phyloP scores from a whole-genome alignment of 2,888 invertebrate species.

The Nasonia oneida region DNA sequence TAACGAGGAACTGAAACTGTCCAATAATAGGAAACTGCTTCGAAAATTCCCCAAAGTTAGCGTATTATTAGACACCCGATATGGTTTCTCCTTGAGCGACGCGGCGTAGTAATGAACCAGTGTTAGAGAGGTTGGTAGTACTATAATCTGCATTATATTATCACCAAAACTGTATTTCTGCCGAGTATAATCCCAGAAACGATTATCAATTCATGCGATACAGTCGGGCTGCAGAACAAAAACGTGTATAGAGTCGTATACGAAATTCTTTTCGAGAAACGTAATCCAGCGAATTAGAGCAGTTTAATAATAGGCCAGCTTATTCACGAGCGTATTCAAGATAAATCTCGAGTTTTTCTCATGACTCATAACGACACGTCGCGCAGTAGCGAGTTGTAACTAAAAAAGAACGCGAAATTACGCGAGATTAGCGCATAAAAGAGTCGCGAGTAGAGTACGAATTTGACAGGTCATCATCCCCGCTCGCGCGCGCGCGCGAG shows the following conservation, averaged over 20 bases:
- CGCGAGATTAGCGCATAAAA: not conserved
- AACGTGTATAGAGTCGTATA: too few species aligned
- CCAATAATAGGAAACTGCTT: not conserved
- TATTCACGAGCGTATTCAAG: not conserved
- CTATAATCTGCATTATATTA: not conserved
- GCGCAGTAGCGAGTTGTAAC: not conserved
- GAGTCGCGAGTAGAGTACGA: not conserved
- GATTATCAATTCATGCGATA: not conserved
- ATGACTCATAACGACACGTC: not conserved
- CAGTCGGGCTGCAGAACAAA: too few species aligned
- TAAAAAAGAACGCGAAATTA: not conserved
- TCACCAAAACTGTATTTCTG: not conserved
- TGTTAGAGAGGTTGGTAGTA: too few species aligned
- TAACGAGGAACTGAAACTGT: not conserved
- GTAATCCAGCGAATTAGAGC: too few species aligned
- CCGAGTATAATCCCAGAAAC: not conserved
- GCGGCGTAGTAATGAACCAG: not conserved
- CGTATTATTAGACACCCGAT: not conserved
- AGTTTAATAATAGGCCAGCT: too few species aligned
- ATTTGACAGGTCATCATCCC: not conserved
- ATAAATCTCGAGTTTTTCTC: not conserved
- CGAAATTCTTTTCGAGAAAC: too few species aligned
- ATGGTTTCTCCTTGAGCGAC: not conserved
- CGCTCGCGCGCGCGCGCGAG: not conserved
- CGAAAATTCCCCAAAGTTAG: not conserved